Base-by-base conservation (phyloP, 2,888 invertebrate genomes). In the Ennomos fuscantarius region DNA sequence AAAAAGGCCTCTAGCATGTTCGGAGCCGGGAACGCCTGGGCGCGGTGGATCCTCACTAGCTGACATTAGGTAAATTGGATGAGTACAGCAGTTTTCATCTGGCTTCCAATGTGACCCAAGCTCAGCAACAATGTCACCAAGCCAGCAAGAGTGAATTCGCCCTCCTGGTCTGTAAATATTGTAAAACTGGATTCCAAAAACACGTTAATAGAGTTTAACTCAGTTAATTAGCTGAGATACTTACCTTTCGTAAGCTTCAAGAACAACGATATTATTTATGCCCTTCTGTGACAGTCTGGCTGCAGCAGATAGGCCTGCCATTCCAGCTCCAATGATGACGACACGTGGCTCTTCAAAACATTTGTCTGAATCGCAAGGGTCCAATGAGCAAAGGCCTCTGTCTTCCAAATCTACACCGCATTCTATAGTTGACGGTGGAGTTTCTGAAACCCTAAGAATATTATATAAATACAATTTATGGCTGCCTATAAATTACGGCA, bases 261-360 rank as follows among this genome's bases (percentile, higher is more conserved):
- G 84, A 15, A 97, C 89, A 0, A 94, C 93, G 46, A 96, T 92
- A 72, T 95, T 95, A 61, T 86, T 93, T 55, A 96, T 93, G 24
- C 96, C 96, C 58, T 95, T 93, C 71, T 95, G 93, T 0, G 93
- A 79, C 1, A 97, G 92, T 60, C 95, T 92, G 63, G 95, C 94
- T 0, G 96, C 96, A 0, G 96, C 96, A 0, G 96, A 95, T 10
- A 97, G 86, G 1, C 97, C 97, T 0, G 97, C 95, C 83, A 97
- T 94, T 11, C 97, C 97, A 0, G 96, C 97, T 0, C 97, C 97
- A 33, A 97, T 87, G 44, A 97, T 95, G 1, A 96, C 94, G 13
- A 96, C 93, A 0, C 93, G 93, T 0, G 95, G 95, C 77, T 95
- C 93, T 1, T 78, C 68, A 59, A 69, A 86, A 49, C 85, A 85